Percentiles rank a stretch among this genome's conserved stretches.
Evolutionary conservation across 1,140 invertebrate species (phyloP).

Genomic region (Hirudo medicinalis): DNA sequence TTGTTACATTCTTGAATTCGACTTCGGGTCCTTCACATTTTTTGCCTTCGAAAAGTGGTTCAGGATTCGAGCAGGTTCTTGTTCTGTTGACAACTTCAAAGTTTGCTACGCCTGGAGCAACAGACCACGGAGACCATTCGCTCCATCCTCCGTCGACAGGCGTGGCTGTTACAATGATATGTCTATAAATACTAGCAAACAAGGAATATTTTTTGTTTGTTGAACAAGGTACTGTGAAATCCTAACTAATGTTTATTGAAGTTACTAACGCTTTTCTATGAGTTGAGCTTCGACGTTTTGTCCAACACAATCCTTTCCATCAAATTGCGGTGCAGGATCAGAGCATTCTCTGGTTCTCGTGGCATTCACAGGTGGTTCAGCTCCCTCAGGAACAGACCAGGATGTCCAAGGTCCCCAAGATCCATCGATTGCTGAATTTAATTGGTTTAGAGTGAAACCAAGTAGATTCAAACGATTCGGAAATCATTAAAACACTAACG

Average conservation of each 20-base stretch:
- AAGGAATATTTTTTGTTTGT: no score
- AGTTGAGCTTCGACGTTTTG: not conserved
- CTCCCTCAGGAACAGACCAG: slow-evolving; percentile 14
- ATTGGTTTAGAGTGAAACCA: not conserved
- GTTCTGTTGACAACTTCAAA: not conserved
- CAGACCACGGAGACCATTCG: slow-evolving; percentile 18
- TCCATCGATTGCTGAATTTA: slow-evolving; percentile 13
- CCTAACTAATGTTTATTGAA: no score
- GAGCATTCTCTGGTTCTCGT: slow-evolving; percentile 47
- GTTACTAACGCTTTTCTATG: not conserved
- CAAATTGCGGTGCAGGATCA: slow-evolving; percentile 47
- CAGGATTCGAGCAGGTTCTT: slow-evolving; percentile 3
- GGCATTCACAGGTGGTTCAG: slow-evolving; percentile 37
- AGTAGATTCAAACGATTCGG: not conserved
- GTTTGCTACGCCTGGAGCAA: slow-evolving; percentile 9
- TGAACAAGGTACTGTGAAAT: no score
- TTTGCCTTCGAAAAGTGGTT: slow-evolving; percentile 25
- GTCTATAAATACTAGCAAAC: no score
- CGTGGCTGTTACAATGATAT: not conserved
- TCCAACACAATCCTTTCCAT: slow-evolving; percentile 54
- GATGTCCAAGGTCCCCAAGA: slow-evolving; percentile 9
- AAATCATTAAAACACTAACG: not conserved
- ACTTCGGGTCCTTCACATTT: slow-evolving; percentile 20
- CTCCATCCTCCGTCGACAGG: slow-evolving; percentile 19
- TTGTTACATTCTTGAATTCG: slow-evolving; percentile 3